Evolutionary conservation across 2,888 invertebrate genomes (phyloP).

Genomic region (Diogma glabrata): DNA sequence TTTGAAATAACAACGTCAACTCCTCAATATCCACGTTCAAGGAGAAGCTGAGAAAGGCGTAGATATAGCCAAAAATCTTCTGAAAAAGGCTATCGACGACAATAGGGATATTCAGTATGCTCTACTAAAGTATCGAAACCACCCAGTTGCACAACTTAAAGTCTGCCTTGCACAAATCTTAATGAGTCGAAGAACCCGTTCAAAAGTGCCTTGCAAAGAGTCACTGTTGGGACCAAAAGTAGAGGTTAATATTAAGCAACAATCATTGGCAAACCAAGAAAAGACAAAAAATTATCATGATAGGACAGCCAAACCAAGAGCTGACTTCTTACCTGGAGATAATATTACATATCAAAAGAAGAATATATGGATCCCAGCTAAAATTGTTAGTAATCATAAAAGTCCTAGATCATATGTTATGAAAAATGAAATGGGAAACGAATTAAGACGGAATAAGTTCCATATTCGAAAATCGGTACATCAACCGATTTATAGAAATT

Average conservation of each 20-base stretch:
- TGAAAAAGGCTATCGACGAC: conserved; percentile 1
- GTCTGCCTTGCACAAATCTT: neutral
- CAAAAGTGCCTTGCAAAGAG: neutral
- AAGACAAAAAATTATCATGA: neutral
- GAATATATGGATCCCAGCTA: neutral
- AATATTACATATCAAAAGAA: neutral
- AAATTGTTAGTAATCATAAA: no score
- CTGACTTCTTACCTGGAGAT: neutral
- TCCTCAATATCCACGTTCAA: no score
- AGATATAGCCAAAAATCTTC: no score
- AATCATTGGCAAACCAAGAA: neutral
- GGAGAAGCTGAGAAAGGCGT: no score
- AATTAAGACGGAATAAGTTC: no score
- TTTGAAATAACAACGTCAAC: no score
- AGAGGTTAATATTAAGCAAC: neutral
- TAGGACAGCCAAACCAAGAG: neutral
- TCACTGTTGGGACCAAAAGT: neutral
- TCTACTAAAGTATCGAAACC: neutral
- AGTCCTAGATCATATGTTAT: no score
- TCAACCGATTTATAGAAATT: no score
- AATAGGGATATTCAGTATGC: neutral
- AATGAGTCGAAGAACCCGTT: neutral
- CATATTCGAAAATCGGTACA: no score
- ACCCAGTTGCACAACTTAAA: neutral
- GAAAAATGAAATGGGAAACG: no score